Conservation (phyloP, 1,140 invertebrate genomes). For the Chymomyza costata region DNA sequence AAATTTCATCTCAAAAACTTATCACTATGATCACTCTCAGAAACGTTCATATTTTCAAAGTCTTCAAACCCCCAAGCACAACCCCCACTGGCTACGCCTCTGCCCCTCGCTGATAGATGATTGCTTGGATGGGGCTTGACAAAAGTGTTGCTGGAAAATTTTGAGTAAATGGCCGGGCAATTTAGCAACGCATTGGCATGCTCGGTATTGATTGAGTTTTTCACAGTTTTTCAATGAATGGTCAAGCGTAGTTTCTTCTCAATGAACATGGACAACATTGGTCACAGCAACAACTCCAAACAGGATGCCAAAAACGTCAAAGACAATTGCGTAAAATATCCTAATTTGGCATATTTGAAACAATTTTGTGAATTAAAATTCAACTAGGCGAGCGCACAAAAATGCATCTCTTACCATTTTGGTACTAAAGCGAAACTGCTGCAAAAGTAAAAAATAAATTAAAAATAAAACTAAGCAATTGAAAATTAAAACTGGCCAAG, state of each 20-base stretch:
- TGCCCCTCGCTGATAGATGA: not conserved
- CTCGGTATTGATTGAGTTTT: constrained; percentile 62
- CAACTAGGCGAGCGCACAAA: constrained; percentile 51
- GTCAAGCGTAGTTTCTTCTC: not conserved
- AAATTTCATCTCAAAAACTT: too few species aligned
- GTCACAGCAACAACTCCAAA: too few species aligned
- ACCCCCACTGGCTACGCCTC: too few species aligned
- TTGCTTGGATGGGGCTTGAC: constrained; percentile 1
- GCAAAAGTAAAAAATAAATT: not conserved
- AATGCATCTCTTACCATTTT: constrained; percentile 27
- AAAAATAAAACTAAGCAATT: not conserved
- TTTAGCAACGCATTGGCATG: constrained; percentile 64
- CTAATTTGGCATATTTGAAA: constrained; percentile 41
- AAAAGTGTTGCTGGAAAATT: constrained; percentile 59
- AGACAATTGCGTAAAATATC: constrained; percentile 38
- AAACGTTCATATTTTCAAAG: too few species aligned
- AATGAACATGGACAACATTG: constrained; percentile 12
- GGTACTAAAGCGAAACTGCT: not conserved
- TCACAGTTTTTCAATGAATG: constrained; percentile 48
- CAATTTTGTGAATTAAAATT: constrained; percentile 66
- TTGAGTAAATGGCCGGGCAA: constrained; percentile 44
- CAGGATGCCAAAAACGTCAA: constrained; percentile 7
- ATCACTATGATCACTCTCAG: too few species aligned
- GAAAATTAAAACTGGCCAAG: not conserved
- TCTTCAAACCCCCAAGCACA: too few species aligned